phyloP scores from a whole-genome alignment of 2,888 invertebrate genomes.

The Brachypalpus laphriformis region DNA sequence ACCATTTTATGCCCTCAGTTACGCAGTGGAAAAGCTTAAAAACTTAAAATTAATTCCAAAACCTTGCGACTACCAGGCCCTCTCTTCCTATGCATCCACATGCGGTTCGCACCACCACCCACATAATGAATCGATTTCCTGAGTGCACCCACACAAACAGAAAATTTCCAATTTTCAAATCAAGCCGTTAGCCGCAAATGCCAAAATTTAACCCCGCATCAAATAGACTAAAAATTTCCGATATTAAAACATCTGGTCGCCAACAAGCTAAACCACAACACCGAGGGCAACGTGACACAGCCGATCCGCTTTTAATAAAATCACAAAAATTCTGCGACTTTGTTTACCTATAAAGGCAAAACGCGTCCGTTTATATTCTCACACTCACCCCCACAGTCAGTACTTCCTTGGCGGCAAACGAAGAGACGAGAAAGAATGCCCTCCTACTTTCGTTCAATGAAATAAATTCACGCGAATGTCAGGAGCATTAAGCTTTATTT shows the following conservation, averaged over 20 bases:
- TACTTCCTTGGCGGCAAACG: neutral
- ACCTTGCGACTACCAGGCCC: neutral
- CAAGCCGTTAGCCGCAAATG: slow-evolving; percentile 33
- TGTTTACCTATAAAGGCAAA: slow-evolving; percentile 29
- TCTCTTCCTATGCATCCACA: neutral
- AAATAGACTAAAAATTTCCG: slow-evolving; percentile 32
- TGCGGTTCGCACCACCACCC: slow-evolving; percentile 12
- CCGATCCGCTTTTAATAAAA: slow-evolving; percentile 31
- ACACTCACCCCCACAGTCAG: neutral
- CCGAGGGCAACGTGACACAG: neutral
- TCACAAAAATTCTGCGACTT: neutral
- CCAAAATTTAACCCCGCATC: slow-evolving; percentile 36
- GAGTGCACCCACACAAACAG: neutral
- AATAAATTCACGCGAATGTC: slow-evolving; percentile 34
- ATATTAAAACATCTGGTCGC: slow-evolving; percentile 52
- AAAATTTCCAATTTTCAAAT: slow-evolving; percentile 20
- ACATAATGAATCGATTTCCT: slow-evolving; percentile 33
- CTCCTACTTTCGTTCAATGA: slow-evolving; percentile 10
- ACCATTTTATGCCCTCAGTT: slow-evolving; percentile 13
- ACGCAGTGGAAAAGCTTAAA: slow-evolving; percentile 2
- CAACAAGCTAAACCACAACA: slow-evolving; percentile 21
- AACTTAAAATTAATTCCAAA: slow-evolving; percentile 23
- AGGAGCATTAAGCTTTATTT: slow-evolving; percentile 40
- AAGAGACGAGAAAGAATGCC: neutral
- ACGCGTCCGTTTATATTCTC: neutral